Evolutionary conservation across 2,888 invertebrate genomes (phyloP), one percentile per base, ranked within the genome.

Genomic region (Apodemia mormo): DNA sequence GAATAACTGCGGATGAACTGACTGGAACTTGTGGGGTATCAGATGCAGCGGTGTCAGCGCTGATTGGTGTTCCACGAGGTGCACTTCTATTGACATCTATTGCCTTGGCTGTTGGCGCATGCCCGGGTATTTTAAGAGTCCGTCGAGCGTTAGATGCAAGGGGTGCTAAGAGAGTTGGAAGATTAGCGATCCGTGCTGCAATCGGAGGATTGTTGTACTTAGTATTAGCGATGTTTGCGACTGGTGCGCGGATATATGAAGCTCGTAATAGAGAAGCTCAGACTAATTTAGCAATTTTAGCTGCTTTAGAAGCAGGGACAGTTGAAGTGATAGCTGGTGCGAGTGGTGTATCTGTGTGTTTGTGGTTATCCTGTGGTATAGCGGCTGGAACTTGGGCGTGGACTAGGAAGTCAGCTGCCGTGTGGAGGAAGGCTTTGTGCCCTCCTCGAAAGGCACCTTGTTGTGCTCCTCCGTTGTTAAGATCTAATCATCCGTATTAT

Each of bases 1-100:
- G 96, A 76, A 96, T 98, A 6, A 95, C 96, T 29, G 97, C 96
- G 1, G 96, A 96, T 78, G 97, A 97, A 82, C 86, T 97, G 74
- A 97, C 96, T 0, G 97, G 97, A 2, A 94, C 97, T 70, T 98
- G 98, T 81, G 96, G 96, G n/a, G 95, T 97, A 12, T 91, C 94
- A 68, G 90, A 94, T 78, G 85, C 94, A 80, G 87, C 94, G 74
- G 95, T 95, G 0, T 91, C 95, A 6, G 94, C 95, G 77, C 93
- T 95, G 83, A 91, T 96, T 83, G 93, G 94, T 79, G 83, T 95
- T 79, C 88, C 97, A 82, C 81, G 95, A 88, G 88, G 94, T 74
- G 90, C 95, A 6, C 90, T 96, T 75, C 90, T 97, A 22, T 88
- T 95, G 10, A 86, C 96, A 14, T 97, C 97, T 9, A 94, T 95